Percentiles rank a stretch among this genome's conserved stretches.
phyloP scores from a whole-genome alignment of 2,888 invertebrate species.

The Physocephala rufipes region DNA sequence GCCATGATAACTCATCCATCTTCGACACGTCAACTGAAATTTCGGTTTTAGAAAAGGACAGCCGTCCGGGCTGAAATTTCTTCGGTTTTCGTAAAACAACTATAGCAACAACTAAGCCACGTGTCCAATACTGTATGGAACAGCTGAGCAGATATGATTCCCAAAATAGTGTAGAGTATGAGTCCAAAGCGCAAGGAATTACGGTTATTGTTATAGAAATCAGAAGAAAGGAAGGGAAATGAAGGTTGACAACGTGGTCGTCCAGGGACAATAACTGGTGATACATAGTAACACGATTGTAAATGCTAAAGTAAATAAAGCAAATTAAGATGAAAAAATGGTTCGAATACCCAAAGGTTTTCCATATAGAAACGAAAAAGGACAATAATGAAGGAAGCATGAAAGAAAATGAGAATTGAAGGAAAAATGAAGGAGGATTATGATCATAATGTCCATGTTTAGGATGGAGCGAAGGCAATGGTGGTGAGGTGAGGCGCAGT shows the following conservation, averaged over 20 bases:
- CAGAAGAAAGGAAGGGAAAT: no score
- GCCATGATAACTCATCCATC: constrained; percentile 53
- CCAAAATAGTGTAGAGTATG: no score
- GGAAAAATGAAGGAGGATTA: no score
- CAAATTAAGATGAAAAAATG: neutral
- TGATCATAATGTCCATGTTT: neutral
- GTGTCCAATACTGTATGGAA: constrained; percentile 26
- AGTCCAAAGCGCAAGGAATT: no score
- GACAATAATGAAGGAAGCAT: no score
- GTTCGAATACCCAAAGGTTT: no score
- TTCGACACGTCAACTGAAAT: constrained; percentile 52
- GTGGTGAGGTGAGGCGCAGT: neutral
- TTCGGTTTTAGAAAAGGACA: constrained; percentile 40
- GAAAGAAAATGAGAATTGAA: no score
- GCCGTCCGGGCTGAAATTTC: constrained; percentile 10
- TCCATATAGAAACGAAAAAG: no score
- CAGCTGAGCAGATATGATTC: constrained; percentile 31
- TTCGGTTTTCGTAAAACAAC: constrained; percentile 5
- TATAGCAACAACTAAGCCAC: neutral
- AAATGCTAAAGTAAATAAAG: constrained; percentile 16
- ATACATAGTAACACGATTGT: neutral
- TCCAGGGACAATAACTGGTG: no score
- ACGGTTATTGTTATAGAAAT: no score
- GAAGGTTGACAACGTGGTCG: no score
- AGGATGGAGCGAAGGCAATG: neutral